Base-by-base conservation (phyloP, 1,140 invertebrate species). In the Drosophila kepulauana region DNA sequence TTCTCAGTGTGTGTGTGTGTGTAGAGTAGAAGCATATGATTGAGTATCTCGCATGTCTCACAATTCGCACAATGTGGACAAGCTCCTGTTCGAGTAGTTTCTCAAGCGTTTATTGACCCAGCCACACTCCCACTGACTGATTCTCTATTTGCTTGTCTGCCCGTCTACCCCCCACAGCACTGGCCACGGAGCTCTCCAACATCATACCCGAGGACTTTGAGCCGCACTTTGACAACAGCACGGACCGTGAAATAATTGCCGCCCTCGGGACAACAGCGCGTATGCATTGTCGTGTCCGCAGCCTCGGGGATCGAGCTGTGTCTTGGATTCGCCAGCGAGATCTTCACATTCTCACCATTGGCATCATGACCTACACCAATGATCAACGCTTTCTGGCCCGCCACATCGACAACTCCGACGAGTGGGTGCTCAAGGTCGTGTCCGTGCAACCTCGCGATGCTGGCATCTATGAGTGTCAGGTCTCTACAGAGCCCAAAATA, bases 171-270 rank as follows among this genome's bases (percentile, higher is more conserved):
- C 5, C 33, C 8, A 6, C 30, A 71, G 88, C 66, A 6, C 51
- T 57, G 13, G 72, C 82, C 57, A 67, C 57, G 25, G 91, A 92
- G 45, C 80, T 92, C 28, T 91, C 91, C 54, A 92, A 92, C 30
- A 45, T 84, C 3, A 92, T 92, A 48, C 68, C 89, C 35, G 91
- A 92, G 25, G 88, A 82, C 7, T 62, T 72, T 28, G 96, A 97
- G 88, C 97, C 97, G 8, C 97, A 97, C 93, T 98, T 98, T 93
- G 97, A 98, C 93, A 97, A 97, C 93, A 95, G 95, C 78, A 97
- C 97, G n/a, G 95, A 95, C 72, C 94, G 96, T 48, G 97, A 97
- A 80, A 95, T 96, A 58, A 97, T 97, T 46, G 96, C 96, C 30
- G 97, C 97, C 28, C 95, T 97, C 48, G 97, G 97, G 13, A 96